A percentile compares a stretch with the other conserved stretches of the same genome.
Conservation (phyloP, 2,113 vertebrate genomes). For the Origma solitaria region DNA sequence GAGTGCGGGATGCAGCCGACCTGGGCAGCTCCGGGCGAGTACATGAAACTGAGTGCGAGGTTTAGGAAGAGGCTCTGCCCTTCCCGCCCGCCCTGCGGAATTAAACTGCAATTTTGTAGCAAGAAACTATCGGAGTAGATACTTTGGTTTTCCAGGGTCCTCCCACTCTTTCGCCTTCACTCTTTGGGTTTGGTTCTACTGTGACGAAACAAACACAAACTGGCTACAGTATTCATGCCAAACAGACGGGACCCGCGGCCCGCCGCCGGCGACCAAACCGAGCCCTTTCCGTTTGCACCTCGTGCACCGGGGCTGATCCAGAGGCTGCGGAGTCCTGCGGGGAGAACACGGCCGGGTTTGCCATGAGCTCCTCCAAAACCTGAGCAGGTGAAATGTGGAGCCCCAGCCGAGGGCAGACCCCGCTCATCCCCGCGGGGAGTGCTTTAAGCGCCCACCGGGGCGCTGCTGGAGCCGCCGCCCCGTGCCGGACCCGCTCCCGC, state of each 20-base stretch:
- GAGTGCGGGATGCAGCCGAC: rapidly evolving
- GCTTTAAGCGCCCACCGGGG: background rate
- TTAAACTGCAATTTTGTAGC: rapidly evolving
- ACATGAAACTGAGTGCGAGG: rapidly evolving
- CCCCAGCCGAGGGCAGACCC: background rate
- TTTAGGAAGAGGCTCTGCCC: background rate
- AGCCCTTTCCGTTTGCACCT: background rate
- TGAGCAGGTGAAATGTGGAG: rapidly evolving
- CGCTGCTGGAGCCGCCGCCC: background rate
- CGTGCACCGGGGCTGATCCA: rapidly evolving
- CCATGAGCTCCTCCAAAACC: background rate
- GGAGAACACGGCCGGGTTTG: background rate
- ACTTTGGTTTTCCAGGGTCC: background rate
- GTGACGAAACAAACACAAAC: rapidly evolving
- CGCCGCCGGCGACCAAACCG: rapidly evolving
- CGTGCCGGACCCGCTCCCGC: background rate
- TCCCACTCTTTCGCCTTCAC: background rate
- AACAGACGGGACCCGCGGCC: background rate
- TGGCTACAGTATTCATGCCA: rapidly evolving
- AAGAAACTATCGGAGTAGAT: rapidly evolving
- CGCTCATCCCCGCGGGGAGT: background rate
- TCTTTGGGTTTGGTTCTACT: background rate
- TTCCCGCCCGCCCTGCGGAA: background rate
- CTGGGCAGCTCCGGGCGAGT: background rate
- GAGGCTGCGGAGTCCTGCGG: background rate